These are phyloP conservation scores for Otocyon megalotis DNA, from an alignment of 2,113 vertebrate genomes.

Conservation along the genomic window DNA sequence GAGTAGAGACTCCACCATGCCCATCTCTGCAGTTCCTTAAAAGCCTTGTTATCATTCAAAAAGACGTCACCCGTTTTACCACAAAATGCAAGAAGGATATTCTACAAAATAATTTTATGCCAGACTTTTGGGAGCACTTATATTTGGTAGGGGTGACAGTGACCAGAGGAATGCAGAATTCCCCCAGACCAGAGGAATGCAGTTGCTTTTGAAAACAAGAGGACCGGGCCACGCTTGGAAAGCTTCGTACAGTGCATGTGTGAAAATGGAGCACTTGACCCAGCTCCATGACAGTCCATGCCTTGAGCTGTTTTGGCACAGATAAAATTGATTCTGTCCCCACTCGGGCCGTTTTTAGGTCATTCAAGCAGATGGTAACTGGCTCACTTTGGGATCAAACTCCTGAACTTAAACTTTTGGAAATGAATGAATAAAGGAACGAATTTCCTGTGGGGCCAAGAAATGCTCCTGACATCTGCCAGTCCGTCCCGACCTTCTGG, in stretches of 20 bases:
- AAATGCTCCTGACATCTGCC: constrained; percentile 7
- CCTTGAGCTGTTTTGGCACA: constrained; percentile 38
- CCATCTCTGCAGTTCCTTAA: not conserved
- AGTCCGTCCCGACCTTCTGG: not conserved
- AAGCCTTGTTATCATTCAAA: constrained; percentile 4
- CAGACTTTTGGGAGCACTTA: constrained; percentile 21
- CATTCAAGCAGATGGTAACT: constrained; percentile 48
- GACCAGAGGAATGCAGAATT: not conserved
- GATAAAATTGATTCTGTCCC: constrained; percentile 40
- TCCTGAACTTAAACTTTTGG: constrained; percentile 45
- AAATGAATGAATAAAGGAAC: constrained; percentile 17
- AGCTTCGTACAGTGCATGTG: not conserved
- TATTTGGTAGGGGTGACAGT: not conserved
- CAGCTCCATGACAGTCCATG: not conserved
- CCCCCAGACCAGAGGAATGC: not conserved
- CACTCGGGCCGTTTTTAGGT: constrained; percentile 37
- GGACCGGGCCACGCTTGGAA: not conserved
- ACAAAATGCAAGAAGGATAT: not conserved
- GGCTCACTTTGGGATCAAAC: not conserved
- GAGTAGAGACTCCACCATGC: not conserved
- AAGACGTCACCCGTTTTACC: constrained; percentile 5
- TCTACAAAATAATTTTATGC: not conserved
- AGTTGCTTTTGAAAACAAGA: not conserved
- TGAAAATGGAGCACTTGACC: constrained; percentile 29
- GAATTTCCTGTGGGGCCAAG: constrained; percentile 40